These are phyloP conservation scores for Trididemnum clinides DNA, from an alignment of 23 tunicate genomes.

Conservation along the genomic window DNA sequence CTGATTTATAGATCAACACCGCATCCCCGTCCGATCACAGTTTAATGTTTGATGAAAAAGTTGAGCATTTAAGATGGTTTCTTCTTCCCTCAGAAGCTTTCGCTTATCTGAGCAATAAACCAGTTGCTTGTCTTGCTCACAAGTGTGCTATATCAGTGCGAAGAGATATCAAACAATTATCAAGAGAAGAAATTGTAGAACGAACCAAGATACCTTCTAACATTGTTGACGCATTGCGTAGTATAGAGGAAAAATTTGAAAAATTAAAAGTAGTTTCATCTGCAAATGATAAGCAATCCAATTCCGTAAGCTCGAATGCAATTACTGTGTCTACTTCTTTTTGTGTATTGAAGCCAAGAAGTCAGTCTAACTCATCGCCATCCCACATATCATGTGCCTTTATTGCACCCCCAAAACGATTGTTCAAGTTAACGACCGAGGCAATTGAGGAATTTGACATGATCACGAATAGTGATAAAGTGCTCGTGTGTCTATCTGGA, in stretches of 20 bases:
- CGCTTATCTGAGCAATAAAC: background rate
- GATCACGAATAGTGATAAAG: conserved; percentile 84
- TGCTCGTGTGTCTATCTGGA: conserved; percentile 97
- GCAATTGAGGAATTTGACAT: conserved; percentile 93
- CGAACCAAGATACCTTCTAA: background rate
- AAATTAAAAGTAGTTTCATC: background rate
- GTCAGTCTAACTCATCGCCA: background rate
- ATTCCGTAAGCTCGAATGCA: background rate
- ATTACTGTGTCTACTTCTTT: background rate
- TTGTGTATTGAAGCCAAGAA: background rate
- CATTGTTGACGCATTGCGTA: background rate
- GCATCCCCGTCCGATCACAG: conserved; percentile 45
- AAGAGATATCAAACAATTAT: conserved; percentile 21
- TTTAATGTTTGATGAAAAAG: conserved; percentile 45
- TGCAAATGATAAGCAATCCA: background rate
- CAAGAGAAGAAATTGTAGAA: conserved; percentile 28
- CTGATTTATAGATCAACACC: background rate
- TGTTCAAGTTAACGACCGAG: conserved; percentile 64
- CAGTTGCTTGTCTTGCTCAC: background rate
- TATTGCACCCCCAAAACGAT: conserved; percentile 60
- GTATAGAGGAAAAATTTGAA: background rate
- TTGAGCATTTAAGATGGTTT: conserved; percentile 81
- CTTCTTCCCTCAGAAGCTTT: conserved; percentile 94
- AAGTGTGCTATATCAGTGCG: conserved; percentile 42
- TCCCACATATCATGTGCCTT: no score